Conservation (phyloP, 1,140 invertebrate species). For the Drosophila pandora region DNA sequence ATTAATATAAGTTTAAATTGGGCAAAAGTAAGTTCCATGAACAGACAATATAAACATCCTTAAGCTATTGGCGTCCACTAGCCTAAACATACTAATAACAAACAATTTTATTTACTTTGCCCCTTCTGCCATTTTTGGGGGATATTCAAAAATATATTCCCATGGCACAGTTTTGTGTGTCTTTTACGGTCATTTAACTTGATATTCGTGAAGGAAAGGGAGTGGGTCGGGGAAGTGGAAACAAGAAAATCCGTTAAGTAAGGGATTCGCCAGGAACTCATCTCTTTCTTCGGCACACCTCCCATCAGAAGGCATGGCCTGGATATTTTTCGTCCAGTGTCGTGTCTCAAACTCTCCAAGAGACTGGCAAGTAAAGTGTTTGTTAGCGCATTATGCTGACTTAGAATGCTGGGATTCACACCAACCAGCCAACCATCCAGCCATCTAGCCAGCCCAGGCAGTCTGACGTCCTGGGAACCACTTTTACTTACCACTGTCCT, state of each 20-base stretch:
- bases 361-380: slow-evolving; percentile 73
- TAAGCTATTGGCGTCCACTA: background rate
- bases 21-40: too few species aligned
- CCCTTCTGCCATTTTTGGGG: background rate
- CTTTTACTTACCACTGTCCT: slow-evolving; percentile 74
- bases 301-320: slow-evolving; percentile 4
- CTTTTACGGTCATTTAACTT: slow-evolving; percentile 39
- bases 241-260: slow-evolving; percentile 41
- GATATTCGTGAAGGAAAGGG: slow-evolving; percentile 11
- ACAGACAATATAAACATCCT: background rate
- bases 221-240: slow-evolving; percentile 14
- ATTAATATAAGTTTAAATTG: too few species aligned
- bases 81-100: background rate
- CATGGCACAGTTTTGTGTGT: slow-evolving; percentile 19
- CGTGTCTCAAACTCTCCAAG: slow-evolving; percentile 40
- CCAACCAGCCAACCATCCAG: slow-evolving; percentile 33
- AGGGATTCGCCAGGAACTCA: slow-evolving; percentile 32
- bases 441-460: background rate
- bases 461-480: slow-evolving; percentile 42
- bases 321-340: slow-evolving; percentile 37
- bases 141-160: slow-evolving; percentile 20
- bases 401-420: slow-evolving; percentile 74
- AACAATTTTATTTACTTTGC: background rate
- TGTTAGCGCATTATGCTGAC: slow-evolving; percentile 80
- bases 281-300: slow-evolving; percentile 11